These are phyloP conservation scores for Sphenopsis melanotis DNA, from an alignment of 2,797 vertebrate species.

Conservation along the genomic window DNA sequence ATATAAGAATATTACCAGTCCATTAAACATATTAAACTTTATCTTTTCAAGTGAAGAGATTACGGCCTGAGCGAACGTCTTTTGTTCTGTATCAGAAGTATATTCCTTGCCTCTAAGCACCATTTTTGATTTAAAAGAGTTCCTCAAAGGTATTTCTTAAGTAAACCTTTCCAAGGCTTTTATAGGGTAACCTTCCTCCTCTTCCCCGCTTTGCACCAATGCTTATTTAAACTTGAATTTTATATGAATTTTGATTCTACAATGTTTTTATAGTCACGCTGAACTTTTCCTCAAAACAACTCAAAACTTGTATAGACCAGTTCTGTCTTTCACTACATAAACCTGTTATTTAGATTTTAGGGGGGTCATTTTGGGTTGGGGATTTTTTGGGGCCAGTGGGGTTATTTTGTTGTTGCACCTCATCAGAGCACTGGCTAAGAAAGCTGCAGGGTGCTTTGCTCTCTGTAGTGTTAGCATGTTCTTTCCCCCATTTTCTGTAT, in stretches of 20 bases:
- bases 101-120: background rate
- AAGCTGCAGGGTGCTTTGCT: background rate
- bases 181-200: background rate
- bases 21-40: background rate
- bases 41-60: background rate
- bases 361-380: fast-evolving
- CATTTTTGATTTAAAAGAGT: background rate
- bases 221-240: background rate
- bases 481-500: background rate
- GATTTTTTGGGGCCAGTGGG: fast-evolving
- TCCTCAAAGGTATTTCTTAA: background rate
- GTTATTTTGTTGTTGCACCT: background rate
- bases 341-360: background rate
- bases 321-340: background rate
- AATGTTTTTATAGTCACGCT: background rate
- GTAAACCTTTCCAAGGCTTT: background rate
- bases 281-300: background rate
- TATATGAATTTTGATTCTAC: background rate
- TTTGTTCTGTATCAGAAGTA: background rate
- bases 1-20: background rate
- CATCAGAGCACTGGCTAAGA: background rate
- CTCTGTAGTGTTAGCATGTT: background rate
- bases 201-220: background rate
- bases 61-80: background rate
- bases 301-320: background rate